phyloP scores from a whole-genome alignment of 1,140 invertebrate species.

The Adoxophyes honmai region DNA sequence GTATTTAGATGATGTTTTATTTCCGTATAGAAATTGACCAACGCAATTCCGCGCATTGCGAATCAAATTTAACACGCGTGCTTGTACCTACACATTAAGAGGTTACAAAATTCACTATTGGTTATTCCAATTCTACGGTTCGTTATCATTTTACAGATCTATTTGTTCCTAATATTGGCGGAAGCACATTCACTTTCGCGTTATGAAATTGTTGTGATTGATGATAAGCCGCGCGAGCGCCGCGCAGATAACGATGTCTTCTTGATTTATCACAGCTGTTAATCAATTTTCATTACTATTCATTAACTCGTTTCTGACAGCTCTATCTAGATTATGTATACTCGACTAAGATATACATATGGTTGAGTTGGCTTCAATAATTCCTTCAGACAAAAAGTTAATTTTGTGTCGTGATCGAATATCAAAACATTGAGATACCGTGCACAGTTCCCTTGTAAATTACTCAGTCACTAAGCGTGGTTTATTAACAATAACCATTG shows the following conservation, averaged over 20 bases:
- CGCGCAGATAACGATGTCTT: not conserved
- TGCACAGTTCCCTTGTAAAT: no score
- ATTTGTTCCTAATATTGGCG: not conserved
- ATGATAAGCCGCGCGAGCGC: slow-evolving; percentile 15
- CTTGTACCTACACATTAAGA: not conserved
- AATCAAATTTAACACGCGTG: not conserved
- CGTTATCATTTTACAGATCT: not conserved
- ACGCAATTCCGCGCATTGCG: not conserved
- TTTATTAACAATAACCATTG: no score
- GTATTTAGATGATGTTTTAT: no score
- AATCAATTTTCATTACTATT: not conserved
- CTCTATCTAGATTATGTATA: slow-evolving; percentile 1
- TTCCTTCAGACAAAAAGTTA: no score
- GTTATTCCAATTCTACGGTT: not conserved
- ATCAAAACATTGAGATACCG: no score
- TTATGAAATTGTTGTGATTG: slow-evolving; percentile 15
- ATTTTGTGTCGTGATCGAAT: no score
- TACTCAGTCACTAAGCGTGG: no score
- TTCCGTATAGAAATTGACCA: no score
- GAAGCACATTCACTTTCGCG: slow-evolving; percentile 21
- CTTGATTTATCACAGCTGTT: not conserved
- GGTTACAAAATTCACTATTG: not conserved
- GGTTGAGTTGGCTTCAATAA: no score
- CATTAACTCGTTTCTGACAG: not conserved
- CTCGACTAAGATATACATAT: no score